phyloP scores from a whole-genome alignment of 2,797 vertebrate species.

The Australoheros facetus region DNA sequence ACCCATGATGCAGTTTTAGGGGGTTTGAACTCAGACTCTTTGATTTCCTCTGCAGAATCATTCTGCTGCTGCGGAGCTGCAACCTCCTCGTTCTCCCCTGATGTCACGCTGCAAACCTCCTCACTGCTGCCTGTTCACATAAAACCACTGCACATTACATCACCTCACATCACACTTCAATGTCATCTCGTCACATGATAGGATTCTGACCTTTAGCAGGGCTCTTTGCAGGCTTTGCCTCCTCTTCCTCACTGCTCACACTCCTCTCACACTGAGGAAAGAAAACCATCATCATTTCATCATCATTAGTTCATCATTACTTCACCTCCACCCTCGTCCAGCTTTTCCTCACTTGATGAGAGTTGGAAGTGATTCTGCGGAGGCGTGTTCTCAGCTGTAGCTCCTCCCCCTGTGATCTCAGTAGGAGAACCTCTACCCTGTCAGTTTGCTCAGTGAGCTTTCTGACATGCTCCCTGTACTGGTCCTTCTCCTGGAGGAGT shows the following conservation, averaged over 20 bases:
- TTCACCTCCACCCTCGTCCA: not conserved
- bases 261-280: constrained; percentile 45
- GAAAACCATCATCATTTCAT: constrained; percentile 10
- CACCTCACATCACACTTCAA: not conserved
- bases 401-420: constrained; percentile 85
- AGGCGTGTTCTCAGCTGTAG: constrained; percentile 83
- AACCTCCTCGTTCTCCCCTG: constrained; percentile 52
- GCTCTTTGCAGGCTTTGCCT: constrained; percentile 14
- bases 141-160: not conserved
- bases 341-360: constrained; percentile 44
- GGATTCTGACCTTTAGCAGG: constrained; percentile 38
- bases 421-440: constrained; percentile 87
- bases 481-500: constrained; percentile 87
- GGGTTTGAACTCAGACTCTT: not conserved
- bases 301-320: constrained; percentile 7
- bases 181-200: not conserved
- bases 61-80: constrained; percentile 9
- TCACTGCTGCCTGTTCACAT: constrained; percentile 60
- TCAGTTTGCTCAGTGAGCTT: constrained; percentile 86
- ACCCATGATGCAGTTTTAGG: constrained; percentile 58
- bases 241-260: constrained; percentile 60
- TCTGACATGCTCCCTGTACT: constrained; percentile 85
- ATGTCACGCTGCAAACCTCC: constrained; percentile 58
- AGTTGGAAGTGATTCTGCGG: constrained; percentile 68
- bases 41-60: not conserved